Evolutionary conservation across 2,113 vertebrate species (phyloP).

Genomic region (Lasiurus borealis): DNA sequence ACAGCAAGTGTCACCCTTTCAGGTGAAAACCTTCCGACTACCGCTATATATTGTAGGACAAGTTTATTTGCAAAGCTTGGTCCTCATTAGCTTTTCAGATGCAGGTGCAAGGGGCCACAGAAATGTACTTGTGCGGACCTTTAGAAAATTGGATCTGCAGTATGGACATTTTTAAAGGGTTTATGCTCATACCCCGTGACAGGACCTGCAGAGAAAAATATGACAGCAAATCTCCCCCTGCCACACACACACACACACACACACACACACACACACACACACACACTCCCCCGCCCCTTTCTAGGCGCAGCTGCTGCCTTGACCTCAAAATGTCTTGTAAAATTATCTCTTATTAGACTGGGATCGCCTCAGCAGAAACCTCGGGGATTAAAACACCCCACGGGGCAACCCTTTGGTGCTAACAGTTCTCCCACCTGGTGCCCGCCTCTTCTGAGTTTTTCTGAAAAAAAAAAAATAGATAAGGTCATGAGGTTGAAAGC

Average conservation of each 20-base stretch:
- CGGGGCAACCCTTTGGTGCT: not conserved
- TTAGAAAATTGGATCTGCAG: not conserved
- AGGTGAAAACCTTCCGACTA: not conserved
- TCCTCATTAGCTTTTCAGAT: slow-evolving; percentile 46
- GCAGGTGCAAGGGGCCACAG: not conserved
- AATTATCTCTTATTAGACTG: slow-evolving; percentile 53
- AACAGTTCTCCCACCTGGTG: not conserved
- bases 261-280: not conserved
- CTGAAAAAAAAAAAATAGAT: not conserved
- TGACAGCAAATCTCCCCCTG: not conserved
- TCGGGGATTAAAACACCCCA: slow-evolving; percentile 8
- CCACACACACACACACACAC: not conserved
- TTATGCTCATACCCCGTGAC: not conserved
- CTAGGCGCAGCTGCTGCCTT: slow-evolving; percentile 27
- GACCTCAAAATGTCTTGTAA: slow-evolving; percentile 72
- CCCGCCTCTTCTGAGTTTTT: slow-evolving; percentile 27
- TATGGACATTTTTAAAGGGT: not conserved
- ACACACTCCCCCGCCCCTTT: not conserved
- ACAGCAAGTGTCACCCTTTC: slow-evolving; percentile 8
- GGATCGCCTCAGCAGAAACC: not conserved
- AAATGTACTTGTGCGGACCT: not conserved
- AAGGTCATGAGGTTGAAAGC: not conserved
- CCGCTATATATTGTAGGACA: no score
- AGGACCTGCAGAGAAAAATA: not conserved
- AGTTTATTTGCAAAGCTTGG: slow-evolving; percentile 40